Evolutionary conservation across 1,140 invertebrate species (phyloP).

Genomic region (Diorhabda elongata): DNA sequence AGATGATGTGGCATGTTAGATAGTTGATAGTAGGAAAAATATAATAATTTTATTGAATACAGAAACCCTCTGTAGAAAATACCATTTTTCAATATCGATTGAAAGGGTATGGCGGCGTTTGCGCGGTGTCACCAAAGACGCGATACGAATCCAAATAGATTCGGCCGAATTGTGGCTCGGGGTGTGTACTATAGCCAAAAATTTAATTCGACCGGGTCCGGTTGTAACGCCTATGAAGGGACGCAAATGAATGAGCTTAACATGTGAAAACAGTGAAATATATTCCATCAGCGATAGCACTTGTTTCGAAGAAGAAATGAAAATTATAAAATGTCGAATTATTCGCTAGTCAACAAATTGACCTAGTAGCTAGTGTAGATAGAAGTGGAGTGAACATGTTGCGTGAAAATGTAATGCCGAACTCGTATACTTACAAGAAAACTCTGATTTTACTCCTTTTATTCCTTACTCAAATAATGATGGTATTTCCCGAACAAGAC

Average conservation of each 20-base stretch:
- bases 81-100: conserved; percentile 17
- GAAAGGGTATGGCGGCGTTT: conserved; percentile 7
- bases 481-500: conserved; percentile 60
- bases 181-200: conserved; percentile 41
- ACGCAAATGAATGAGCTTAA: conserved; percentile 28
- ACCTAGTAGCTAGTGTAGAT: conserved; percentile 24
- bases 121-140: conserved; percentile 3
- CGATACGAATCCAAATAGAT: conserved; percentile 20
- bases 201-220: conserved; percentile 24
- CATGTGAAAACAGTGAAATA: conserved; percentile 21
- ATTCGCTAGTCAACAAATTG: conserved; percentile 20
- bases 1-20: too few species aligned
- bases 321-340: conserved; percentile 19
- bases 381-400: conserved; percentile 29
- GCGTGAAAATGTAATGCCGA: conserved; percentile 22
- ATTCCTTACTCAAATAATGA: conserved; percentile 34
- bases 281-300: conserved; percentile 6
- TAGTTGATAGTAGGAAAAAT: too few species aligned
- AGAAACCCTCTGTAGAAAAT: conserved; percentile 17
- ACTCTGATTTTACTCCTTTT: conserved; percentile 31
- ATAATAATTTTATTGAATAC: too few species aligned
- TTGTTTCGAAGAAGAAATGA: conserved; percentile 4
- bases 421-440: conserved; percentile 15
- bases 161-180: conserved; percentile 30
- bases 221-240: conserved; percentile 22